Base-by-base conservation (phyloP, 37 sponge, comb jelly and placozoan genomes). In the Agelas oroides region DNA sequence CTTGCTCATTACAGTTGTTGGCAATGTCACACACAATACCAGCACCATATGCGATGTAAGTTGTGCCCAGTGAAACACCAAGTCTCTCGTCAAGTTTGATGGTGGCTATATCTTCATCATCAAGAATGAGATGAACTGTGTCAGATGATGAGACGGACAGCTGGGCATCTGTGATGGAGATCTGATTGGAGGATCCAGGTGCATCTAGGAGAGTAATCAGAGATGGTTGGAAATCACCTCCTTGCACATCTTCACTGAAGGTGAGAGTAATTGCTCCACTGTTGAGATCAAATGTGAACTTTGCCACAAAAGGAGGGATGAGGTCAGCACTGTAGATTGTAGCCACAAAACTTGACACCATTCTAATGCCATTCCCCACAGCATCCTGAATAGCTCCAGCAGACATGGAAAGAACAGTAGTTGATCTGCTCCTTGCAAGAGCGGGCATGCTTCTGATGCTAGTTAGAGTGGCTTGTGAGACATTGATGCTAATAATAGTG, bases 271-370 rank as follows among this genome's bases (percentile, higher is more conserved):
- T 33, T 2, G 17, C 25, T 21, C 92, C 97, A 57, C 16, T 37
- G 76, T 96, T 57, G 52, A 96, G 64, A 40, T 96, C 92, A 59
- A 96, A 82, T 3, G 90, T 84, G 82, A 85, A 90, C 17, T 75
- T 73, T 0, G 41, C 25, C 17, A 96, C 67, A 16, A 23, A 46
- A 31, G 97, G 94, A 33, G 84, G 87, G 27, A 81, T 70, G 1
- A 88, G 77, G 56, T 96, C 97, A 52, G 86, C 91, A 85, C 79
- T 93, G 61, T 84, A 79, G 14, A 46, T 54, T 19, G 80, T 71
- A 17, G 68, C 89, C 18, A 38, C 14, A 17, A 88, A 25, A 37
- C 27, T 54, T 6, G 56, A 14, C 2, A 63, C 52, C 34, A 70
- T 58, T 8, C 15, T 56, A 25, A 95, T 54, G 18, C 78, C 28